Evolutionary conservation across 2,113 vertebrate species (phyloP), one percentile per base, ranked within the genome.

Genomic region (Elachura formosa): DNA sequence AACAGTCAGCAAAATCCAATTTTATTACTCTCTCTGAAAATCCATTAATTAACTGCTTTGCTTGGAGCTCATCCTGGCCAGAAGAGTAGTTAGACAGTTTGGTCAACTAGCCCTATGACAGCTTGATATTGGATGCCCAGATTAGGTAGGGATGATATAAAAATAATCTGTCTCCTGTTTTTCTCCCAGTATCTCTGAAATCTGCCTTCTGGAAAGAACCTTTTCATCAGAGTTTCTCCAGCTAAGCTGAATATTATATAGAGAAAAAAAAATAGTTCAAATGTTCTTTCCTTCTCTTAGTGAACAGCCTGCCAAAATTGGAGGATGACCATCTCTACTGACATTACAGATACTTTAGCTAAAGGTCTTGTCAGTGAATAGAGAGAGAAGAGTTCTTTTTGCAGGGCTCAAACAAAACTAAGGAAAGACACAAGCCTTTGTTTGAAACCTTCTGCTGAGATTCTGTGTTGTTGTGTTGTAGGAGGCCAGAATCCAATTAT

Each of bases 71-170:
- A 25, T 31, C 16, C 10, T 62, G 43, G 10, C 15, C 36, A 13
- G 7, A 45, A 83, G 18, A 28, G 6, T 22, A 76, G 18, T 9
- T 66, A 84, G 11, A 5, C 7, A 24, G 9, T 26, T 62, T 31
- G 21, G 38, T 54, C 79, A 34, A 14, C 2, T 0, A 18, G 7
- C 6, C 26, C 19, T 66, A 4, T 16, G 38, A 18, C 2, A 3
- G 21, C 22, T 63, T 79, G 8, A 1, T 73, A 10, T 51, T 74
- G 45, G 58, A 73, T 58, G 41, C 33, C 25, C 29, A 74, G 52
- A 29, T 67, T 81, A 40, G 9, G 5, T 40, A 68, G 34, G 11
- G 25, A 14, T 73, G 16, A 15, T 54, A 61, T 8, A 11, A 91
- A 79, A 69, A 83, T 31, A 72, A 51, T 72, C 19, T 23, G 10